Base-by-base conservation (phyloP, 2,797 vertebrate genomes). In the Falco rusticolus region DNA sequence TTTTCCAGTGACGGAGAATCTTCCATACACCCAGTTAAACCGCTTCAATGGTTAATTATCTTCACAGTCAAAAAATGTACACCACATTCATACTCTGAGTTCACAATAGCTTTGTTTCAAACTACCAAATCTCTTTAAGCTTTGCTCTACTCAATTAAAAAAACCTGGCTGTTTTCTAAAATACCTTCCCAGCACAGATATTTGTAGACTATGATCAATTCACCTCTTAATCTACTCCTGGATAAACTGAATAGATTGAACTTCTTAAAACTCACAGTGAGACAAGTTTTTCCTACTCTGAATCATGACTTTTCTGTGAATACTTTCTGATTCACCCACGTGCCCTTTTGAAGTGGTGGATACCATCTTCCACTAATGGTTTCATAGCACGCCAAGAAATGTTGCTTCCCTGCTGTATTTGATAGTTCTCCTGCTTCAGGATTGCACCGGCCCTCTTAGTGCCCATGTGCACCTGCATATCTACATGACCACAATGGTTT, bases 11-110 rank as follows among this genome's bases (percentile, higher is more conserved):
- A 92, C 6, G 8, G 59, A 89, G 78, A 69, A 43, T 84, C 47
- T 77, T 69, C 61, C 3, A 7, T 37, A 63, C 25, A 91, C 19
- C 19, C 39, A 72, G 65, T 79, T 93, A 84, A 91, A 63, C 33
- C 65, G 33, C 56, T 93, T 87, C 82, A 91, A 7, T 72, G 21
- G 81, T 87, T 92, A 91, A 94, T 91, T 95, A 88, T 71, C 61
- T 81, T 75, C 83, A 71, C 45, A 68, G 61, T 75, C 60, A 83
- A 89, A 85, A 93, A 91, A 61, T 39, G 17, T 51, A 39, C 7
- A 0, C 47, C 45, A 7, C 18, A 25, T 86, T 94, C 61, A 33
- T 88, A 59, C 21, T 65, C 63, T 53, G 63, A 75, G 43, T 66
- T 92, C 63, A 75, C 54, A 59, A 70, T 45, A 65, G 26, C 47